These are phyloP conservation scores for Cheilosia urbana DNA, from an alignment of 2,888 invertebrate species.

Conservation along the genomic window DNA sequence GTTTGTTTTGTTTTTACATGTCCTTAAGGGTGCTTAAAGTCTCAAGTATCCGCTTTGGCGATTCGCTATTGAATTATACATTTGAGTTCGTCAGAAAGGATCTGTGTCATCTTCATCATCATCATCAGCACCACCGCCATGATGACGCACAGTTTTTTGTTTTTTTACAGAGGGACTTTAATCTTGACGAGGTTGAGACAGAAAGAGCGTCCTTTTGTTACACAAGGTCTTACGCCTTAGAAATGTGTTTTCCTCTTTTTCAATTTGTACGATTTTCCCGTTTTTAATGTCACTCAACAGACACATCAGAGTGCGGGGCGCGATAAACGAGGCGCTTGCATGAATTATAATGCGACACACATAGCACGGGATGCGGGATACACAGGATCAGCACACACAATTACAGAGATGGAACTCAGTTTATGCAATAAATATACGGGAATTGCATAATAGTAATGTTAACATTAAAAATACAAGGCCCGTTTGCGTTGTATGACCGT, in stretches of 20 bases:
- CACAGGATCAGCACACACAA: not conserved
- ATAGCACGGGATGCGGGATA: not conserved
- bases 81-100: constrained; percentile 22
- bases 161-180: constrained; percentile 4
- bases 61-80: constrained; percentile 40
- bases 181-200: constrained; percentile 17
- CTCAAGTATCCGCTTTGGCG: constrained; percentile 8
- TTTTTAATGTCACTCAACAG: constrained; percentile 20
- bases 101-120: constrained; percentile 33
- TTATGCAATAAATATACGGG: constrained; percentile 1
- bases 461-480: constrained; percentile 21
- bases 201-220: constrained; percentile 24
- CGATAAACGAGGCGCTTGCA: constrained; percentile 41
- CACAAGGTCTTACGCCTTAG: not conserved
- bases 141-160: constrained; percentile 7
- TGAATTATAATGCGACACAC: constrained; percentile 48
- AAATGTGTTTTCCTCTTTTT: not conserved
- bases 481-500: not conserved
- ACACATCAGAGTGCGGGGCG: not conserved
- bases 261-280: constrained; percentile 1
- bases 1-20: constrained; percentile 3
- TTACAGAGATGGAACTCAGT: not conserved
- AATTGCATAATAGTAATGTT: constrained; percentile 17
- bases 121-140: not conserved
- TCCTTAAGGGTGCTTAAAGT: constrained; percentile 1